A percentile compares a stretch with the other conserved stretches of the same genome.
Conservation (phyloP, 2,888 invertebrate species). For the Reticulitermes lucifugus region DNA sequence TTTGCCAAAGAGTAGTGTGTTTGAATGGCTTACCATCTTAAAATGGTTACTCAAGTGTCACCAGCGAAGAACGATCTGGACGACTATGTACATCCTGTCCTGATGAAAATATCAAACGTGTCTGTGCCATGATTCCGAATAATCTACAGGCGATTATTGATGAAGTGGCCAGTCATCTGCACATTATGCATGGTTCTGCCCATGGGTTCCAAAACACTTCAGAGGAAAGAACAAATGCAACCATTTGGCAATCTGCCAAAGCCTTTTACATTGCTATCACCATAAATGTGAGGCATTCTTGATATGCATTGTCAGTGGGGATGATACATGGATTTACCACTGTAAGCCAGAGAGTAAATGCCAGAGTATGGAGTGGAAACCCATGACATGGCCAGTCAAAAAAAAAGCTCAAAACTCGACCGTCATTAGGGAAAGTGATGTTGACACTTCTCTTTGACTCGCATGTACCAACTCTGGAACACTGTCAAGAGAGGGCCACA, state of each 20-base stretch:
- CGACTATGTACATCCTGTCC: too few species aligned
- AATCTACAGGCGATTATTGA: slow-evolving; percentile 15
- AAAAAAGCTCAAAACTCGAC: not conserved
- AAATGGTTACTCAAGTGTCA: too few species aligned
- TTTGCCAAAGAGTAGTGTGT: too few species aligned
- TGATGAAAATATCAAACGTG: slow-evolving; percentile 11
- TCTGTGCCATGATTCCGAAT: slow-evolving; percentile 23
- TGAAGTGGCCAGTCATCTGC: slow-evolving; percentile 1
- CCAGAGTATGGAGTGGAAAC: slow-evolving; percentile 29
- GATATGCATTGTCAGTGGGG: not conserved
- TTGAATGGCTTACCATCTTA: too few species aligned
- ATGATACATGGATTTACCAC: slow-evolving; percentile 18
- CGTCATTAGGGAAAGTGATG: not conserved
- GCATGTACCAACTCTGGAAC: not conserved
- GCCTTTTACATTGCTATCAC: not conserved
- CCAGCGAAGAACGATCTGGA: too few species aligned
- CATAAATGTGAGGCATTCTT: not conserved
- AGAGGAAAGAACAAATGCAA: slow-evolving; percentile 4
- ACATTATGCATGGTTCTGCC: not conserved
- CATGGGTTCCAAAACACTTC: slow-evolving; percentile 18
- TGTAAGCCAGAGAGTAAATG: slow-evolving; percentile 6
- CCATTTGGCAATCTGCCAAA: not conserved
- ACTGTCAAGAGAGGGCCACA: not conserved
- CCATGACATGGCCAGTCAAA: not conserved
- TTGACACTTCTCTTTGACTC: not conserved